Base-by-base conservation (phyloP, 2,113 vertebrate genomes). In the Hemiprocne comata region DNA sequence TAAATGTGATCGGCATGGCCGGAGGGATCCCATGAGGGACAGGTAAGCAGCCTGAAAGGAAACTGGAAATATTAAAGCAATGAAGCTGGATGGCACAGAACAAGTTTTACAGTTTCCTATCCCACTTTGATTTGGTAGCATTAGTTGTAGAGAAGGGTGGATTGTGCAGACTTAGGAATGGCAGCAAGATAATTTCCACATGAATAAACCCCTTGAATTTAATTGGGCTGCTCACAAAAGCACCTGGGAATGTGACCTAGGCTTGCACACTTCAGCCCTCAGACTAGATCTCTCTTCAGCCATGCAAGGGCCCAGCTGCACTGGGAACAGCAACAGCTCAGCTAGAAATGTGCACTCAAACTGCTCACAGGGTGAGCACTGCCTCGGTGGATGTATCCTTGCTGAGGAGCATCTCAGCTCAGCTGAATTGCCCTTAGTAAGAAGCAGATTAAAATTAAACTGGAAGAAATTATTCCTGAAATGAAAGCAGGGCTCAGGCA, bases 61-160 rank as follows among this genome's bases (percentile, higher is more conserved):
- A 94, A 95, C 31, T 93, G 46, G 91, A 96, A 94, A 94, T 89
- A 83, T 64, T 78, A 87, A 97, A 97, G 86, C 96, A 85, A 76
- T 82, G 34, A 94, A 93, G n/a, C 65, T 84, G 65, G 73, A 84
- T 87, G 89, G 83, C 69, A 91, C 88, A 97, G 83, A 97, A 93
- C 54, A 89, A 87, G 80, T 97, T 97, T 89, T 94, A 66, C 90
- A 90, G 13, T 96, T 97, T 89, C 91, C 81, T 95, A 16, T 54
- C 91, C 65, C 64, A 84, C 82, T 74, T 87, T 81, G 65, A 92
- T 77, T 89, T 54, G 48, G 46, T 66, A 86, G 75, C 55, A 62
- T 62, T 51, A 72, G 62, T 74, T 1, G 0, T 67, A 65, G 73
- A 25, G 65, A 92, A 86, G 77, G 42, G 84, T 46, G 71, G 70